A percentile compares a stretch with the other conserved stretches of the same genome.
Conservation (phyloP, 2,113 vertebrate genomes). For the Gnathonemus echidnorhynchus region DNA sequence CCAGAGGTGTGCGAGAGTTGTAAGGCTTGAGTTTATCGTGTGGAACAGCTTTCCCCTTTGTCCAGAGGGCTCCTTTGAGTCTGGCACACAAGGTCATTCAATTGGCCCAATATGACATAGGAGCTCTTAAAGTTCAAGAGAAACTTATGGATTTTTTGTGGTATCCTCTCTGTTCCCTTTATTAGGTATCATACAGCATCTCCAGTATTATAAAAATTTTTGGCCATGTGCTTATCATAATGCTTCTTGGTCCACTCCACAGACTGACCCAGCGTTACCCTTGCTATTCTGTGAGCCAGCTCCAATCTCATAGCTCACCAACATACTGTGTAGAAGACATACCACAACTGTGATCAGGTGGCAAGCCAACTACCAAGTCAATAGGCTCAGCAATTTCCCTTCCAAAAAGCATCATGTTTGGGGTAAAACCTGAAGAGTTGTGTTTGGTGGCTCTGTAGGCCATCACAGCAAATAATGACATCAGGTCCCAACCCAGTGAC, state of each 20-base stretch:
- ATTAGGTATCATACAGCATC: constrained; percentile 30
- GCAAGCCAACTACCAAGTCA: constrained; percentile 17
- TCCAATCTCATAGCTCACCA: not conserved
- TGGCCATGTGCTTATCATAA: constrained; percentile 20
- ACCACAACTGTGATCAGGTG: not conserved
- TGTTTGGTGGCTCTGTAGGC: not conserved
- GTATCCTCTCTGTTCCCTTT: not conserved
- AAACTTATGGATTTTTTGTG: too few relatives aligned
- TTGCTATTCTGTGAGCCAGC: constrained; percentile 21
- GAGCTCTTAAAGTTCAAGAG: too few relatives aligned
- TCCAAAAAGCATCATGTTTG: constrained; percentile 22
- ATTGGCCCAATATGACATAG: too few relatives aligned
- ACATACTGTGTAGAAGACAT: not conserved
- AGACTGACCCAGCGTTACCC: not conserved
- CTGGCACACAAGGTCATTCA: too few relatives aligned
- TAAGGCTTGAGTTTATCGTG: too few relatives aligned
- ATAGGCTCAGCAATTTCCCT: constrained; percentile 17
- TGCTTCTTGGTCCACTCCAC: constrained; percentile 19
- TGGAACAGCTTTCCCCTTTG: too few relatives aligned
- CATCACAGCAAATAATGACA: constrained; percentile 15
- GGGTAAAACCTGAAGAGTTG: not conserved
- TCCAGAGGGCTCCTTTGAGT: too few relatives aligned
- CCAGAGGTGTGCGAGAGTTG: too few relatives aligned
- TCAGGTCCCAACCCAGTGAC: constrained; percentile 37
- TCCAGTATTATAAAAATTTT: constrained; percentile 1